phyloP scores from a whole-genome alignment of 2,113 vertebrate species.

The Heterochromis multidens region DNA sequence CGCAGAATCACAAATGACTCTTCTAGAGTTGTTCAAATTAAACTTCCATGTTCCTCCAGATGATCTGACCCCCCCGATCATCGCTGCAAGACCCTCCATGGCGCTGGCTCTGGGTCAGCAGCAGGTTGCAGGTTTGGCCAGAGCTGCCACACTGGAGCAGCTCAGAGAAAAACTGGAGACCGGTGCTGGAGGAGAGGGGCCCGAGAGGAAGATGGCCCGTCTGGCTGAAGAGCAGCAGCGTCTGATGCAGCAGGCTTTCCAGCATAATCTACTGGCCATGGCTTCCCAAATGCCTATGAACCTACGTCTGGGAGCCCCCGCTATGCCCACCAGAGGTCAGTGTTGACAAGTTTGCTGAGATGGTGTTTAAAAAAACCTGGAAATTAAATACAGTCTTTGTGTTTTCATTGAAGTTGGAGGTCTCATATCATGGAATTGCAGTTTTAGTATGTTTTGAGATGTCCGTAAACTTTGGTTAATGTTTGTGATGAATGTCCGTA shows the following conservation, averaged over 20 bases:
- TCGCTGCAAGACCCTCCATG: constrained; percentile 82
- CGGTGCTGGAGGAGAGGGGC: constrained; percentile 76
- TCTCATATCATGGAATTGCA: fast-evolving
- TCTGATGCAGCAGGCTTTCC: constrained; percentile 91
- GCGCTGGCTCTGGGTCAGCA: constrained; percentile 80
- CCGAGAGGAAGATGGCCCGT: constrained; percentile 85
- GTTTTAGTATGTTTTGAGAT: background rate
- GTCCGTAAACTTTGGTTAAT: background rate
- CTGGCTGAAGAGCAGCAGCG: constrained; percentile 90
- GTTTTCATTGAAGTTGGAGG: background rate
- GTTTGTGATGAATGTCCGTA: fast-evolving
- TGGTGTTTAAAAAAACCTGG: background rate
- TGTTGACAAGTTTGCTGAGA: background rate
- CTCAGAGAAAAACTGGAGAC: constrained; percentile 90
- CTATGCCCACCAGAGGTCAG: constrained; percentile 84
- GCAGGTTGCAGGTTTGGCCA: constrained; percentile 77
- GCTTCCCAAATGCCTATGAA: constrained; percentile 91
- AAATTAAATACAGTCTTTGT: background rate
- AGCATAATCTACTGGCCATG: constrained; percentile 90
- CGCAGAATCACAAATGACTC: background rate
- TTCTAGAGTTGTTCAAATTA: background rate
- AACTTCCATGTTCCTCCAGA: constrained; percentile 44
- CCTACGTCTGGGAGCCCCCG: constrained; percentile 77
- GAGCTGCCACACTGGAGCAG: constrained; percentile 87
- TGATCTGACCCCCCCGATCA: constrained; percentile 69